Conservation (phyloP, 1,140 invertebrate species). For the Drosophila parabipectinata region DNA sequence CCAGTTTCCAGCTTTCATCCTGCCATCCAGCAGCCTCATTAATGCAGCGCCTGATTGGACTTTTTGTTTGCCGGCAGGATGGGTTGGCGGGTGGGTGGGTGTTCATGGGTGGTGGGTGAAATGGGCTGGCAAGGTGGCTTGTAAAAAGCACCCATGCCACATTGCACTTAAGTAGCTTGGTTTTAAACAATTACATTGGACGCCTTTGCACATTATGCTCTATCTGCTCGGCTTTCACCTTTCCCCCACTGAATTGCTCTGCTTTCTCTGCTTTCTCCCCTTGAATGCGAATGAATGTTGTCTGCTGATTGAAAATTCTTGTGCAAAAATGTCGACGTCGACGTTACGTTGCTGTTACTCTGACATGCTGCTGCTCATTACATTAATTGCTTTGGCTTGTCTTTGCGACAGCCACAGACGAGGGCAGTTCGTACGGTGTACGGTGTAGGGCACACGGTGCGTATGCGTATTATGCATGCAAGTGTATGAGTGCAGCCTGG, state of each 20-base stretch:
- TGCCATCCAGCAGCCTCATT: slow-evolving; percentile 50
- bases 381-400: slow-evolving; percentile 82
- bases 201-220: slow-evolving; percentile 74
- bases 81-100: neutral
- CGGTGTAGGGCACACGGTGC: slow-evolving; percentile 52
- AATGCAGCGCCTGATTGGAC: slow-evolving; percentile 77
- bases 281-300: slow-evolving; percentile 44
- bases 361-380: slow-evolving; percentile 80
- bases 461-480: slow-evolving; percentile 79
- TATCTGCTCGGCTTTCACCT: slow-evolving; percentile 39
- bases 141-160: slow-evolving; percentile 12
- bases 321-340: slow-evolving; percentile 81
- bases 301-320: slow-evolving; percentile 79
- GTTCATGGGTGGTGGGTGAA: neutral
- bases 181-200: slow-evolving; percentile 80
- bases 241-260: neutral
- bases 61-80: slow-evolving; percentile 64
- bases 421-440: slow-evolving; percentile 23
- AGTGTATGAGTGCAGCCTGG: slow-evolving; percentile 16
- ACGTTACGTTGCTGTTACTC: slow-evolving; percentile 59
- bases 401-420: slow-evolving; percentile 71
- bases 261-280: neutral
- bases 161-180: slow-evolving; percentile 77
- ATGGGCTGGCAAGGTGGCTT: neutral
- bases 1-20: neutral